Evolutionary conservation across 1,140 invertebrate species (phyloP).

Genomic region (Marisa cornuarietis): DNA sequence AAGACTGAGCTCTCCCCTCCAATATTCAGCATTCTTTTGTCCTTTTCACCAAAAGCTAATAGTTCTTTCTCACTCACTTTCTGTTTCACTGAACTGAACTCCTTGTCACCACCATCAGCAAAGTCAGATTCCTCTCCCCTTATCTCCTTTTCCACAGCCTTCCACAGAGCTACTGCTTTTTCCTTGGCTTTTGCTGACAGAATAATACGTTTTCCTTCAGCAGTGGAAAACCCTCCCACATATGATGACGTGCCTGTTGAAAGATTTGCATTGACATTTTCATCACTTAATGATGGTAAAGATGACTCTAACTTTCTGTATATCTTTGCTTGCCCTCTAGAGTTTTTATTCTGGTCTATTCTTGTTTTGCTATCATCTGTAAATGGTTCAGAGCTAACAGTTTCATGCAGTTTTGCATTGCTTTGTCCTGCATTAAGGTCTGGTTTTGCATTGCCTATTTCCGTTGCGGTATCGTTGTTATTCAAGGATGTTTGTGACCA

Average conservation of each 20-base stretch:
- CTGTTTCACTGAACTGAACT: neutral
- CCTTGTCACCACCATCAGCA: neutral
- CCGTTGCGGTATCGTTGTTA: too few relatives aligned
- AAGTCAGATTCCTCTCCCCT: neutral
- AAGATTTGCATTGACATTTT: neutral
- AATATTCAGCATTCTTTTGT: neutral
- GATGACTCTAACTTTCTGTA: too few relatives aligned
- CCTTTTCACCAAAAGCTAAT: neutral
- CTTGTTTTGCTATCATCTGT: too few relatives aligned
- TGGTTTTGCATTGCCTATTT: too few relatives aligned
- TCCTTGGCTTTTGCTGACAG: slow-evolving; percentile 20
- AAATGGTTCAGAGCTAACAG: too few relatives aligned
- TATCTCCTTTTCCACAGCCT: slow-evolving; percentile 2
- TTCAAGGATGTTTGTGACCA: too few relatives aligned
- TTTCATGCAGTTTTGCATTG: too few relatives aligned
- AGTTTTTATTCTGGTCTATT: too few relatives aligned
- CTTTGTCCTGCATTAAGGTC: too few relatives aligned
- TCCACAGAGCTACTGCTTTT: slow-evolving; percentile 10
- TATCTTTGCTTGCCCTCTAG: too few relatives aligned
- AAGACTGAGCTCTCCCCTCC: too few relatives aligned
- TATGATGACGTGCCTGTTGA: neutral
- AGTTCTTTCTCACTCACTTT: neutral
- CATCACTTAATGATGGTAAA: neutral
- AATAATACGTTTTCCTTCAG: slow-evolving; percentile 12
- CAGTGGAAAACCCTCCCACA: slow-evolving; percentile 5